Base-by-base conservation (phyloP, 2,797 vertebrate species). In the Eulemur rubriventer region DNA sequence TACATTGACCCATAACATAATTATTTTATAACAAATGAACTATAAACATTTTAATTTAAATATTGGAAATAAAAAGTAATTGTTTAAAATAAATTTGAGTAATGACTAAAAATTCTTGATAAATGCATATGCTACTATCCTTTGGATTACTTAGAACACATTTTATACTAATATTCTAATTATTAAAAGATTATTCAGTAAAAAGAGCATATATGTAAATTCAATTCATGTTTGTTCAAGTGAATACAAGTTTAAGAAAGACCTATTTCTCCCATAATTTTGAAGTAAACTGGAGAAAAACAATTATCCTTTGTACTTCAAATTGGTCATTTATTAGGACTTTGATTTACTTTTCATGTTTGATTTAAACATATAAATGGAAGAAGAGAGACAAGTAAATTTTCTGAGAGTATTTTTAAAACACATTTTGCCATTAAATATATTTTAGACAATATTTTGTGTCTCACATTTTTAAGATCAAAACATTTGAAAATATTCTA, bases 21-120 rank as follows among this genome's bases (percentile, higher is more conserved):
- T 57, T 86, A 90, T 50, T 85, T 96, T 95, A 14, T 95, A 93
- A 79, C 26, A 97, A 82, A 57, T 89, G 16, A 97, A 65, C 41
- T 97, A 67, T 81, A 88, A 96, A 81, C 9, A 89, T 84, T 94
- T 84, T 96, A 28, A 89, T 28, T 90, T 84, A 89, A 52, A 52
- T 96, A 11, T 82, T 97, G 89, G 82, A 95, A 97, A 94, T 6
- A 95, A 96, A 96, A 94, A 55, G 24, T 81, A 90, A 79, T 52
- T 16, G 75, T 57, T 91, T 96, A 38, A 91, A 97, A 97, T 82
- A 95, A 1, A 59, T 98, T 72, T 82, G 1, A 17, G 35, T 70
- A 96, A 70, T 84, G 75, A 55, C 18, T 33, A 95, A 97, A 94
- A 97, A 41, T 48, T 63, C 59, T 72, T 65, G 59, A 83, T 52